phyloP scores from a whole-genome alignment of 2,113 vertebrate species.

The Lampris incognitus region DNA sequence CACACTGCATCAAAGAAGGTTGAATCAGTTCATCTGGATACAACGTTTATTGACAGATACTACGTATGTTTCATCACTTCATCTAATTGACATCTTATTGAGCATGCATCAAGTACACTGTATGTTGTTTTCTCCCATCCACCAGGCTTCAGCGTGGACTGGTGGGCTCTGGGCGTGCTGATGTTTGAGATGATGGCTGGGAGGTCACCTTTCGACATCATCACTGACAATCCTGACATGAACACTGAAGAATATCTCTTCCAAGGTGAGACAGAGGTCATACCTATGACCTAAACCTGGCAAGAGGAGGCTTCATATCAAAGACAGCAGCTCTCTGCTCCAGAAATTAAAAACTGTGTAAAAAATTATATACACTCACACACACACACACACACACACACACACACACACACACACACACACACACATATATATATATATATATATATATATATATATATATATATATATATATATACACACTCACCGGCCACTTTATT shows the following conservation, averaged over 20 bases:
- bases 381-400: no score
- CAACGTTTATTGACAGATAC: no score
- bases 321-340: neutral
- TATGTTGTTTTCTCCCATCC: neutral
- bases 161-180: constrained; percentile 97
- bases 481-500: no score
- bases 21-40: no score
- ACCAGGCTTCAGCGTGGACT: constrained; percentile 98
- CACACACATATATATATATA: no score
- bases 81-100: no score
- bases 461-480: no score
- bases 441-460: no score
- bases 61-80: no score
- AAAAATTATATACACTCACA: no score
- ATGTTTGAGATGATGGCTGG: constrained; percentile 99
- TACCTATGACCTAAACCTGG: neutral
- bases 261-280: constrained; percentile 85
- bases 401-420: no score
- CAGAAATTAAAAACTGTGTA: neutral
- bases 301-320: neutral
- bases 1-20: neutral
- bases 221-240: constrained; percentile 99
- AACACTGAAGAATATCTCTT: constrained; percentile 99
- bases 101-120: no score
- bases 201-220: constrained; percentile 96